Percentiles rank a stretch among this genome's conserved stretches.
These are phyloP conservation scores for Sinocyclocheilus grahami DNA, from an alignment of 2,113 vertebrate genomes.

Conservation along the genomic window DNA sequence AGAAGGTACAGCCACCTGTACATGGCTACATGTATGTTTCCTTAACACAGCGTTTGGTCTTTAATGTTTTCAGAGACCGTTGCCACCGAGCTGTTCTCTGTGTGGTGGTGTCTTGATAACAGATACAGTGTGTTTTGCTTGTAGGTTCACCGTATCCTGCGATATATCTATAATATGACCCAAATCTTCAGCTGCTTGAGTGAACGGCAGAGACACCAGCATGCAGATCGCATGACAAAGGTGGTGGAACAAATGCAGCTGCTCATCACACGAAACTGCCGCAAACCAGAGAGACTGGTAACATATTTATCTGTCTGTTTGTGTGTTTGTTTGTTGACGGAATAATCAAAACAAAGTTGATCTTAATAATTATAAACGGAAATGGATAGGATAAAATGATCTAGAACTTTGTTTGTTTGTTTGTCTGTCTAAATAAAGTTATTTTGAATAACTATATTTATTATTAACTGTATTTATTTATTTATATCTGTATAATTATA, in stretches of 20 bases:
- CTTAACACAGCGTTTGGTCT: not conserved
- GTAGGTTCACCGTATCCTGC: slow-evolving; percentile 67
- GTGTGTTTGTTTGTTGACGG: not conserved
- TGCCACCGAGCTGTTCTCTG: not conserved
- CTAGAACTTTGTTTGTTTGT: not conserved
- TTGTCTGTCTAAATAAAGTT: not conserved
- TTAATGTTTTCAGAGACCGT: not conserved
- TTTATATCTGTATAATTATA: not conserved
- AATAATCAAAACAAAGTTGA: not conserved
- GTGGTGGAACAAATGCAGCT: slow-evolving; percentile 69
- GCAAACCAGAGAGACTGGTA: slow-evolving; percentile 42
- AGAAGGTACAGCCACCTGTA: slow-evolving; percentile 65
- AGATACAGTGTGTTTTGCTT: not conserved
- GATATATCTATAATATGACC: slow-evolving; percentile 70
- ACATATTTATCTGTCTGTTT: not conserved
- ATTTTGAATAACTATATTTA: not conserved
- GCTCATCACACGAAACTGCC: slow-evolving; percentile 70
- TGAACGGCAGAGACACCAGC: slow-evolving; percentile 28
- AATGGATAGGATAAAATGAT: not conserved
- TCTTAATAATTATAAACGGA: not conserved
- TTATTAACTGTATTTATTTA: not conserved
- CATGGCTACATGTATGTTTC: not conserved
- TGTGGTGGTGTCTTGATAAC: not conserved
- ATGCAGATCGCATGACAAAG: slow-evolving; percentile 50
- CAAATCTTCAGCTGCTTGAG: slow-evolving; percentile 65